A percentile compares a stretch with the other conserved stretches of the same genome.
Evolutionary conservation across 2,113 vertebrate species (phyloP).

Genomic region (Montifringilla adamsi): DNA sequence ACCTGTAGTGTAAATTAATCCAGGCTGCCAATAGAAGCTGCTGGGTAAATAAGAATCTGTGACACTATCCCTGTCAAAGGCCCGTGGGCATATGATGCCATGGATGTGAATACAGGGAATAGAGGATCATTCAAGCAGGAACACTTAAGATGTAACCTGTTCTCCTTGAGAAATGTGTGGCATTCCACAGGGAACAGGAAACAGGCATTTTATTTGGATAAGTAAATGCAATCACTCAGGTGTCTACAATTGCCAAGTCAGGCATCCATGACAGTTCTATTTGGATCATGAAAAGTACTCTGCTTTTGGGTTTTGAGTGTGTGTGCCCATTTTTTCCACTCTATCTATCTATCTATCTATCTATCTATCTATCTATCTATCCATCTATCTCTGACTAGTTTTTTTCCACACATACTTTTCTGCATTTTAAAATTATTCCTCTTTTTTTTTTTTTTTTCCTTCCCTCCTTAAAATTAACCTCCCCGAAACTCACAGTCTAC

Average conservation of each 20-base stretch:
- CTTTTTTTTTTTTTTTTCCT: too few species aligned
- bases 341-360: too few species aligned
- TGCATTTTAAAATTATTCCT: neutral
- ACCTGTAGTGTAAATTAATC: slow-evolving; percentile 39
- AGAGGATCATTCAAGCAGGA: neutral
- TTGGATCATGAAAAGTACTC: neutral
- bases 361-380: too few species aligned
- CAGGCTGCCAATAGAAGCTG: neutral
- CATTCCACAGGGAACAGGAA: neutral
- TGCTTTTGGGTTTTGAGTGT: too few species aligned
- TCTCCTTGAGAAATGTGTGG: neutral
- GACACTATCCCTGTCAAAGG: neutral
- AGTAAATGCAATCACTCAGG: neutral
- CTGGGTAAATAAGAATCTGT: slow-evolving; percentile 63
- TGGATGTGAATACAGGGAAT: neutral
- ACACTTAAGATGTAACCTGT: neutral
- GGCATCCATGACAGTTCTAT: neutral
- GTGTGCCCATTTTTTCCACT: neutral
- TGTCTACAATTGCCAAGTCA: neutral
- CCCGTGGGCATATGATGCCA: neutral
- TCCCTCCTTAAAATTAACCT: neutral
- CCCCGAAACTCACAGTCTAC: neutral
- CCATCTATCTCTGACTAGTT: neutral
- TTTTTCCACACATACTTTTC: neutral
- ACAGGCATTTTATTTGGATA: neutral